Evolutionary conservation across 1,140 invertebrate genomes (phyloP).

Genomic region (Drosophila pruinosa): DNA sequence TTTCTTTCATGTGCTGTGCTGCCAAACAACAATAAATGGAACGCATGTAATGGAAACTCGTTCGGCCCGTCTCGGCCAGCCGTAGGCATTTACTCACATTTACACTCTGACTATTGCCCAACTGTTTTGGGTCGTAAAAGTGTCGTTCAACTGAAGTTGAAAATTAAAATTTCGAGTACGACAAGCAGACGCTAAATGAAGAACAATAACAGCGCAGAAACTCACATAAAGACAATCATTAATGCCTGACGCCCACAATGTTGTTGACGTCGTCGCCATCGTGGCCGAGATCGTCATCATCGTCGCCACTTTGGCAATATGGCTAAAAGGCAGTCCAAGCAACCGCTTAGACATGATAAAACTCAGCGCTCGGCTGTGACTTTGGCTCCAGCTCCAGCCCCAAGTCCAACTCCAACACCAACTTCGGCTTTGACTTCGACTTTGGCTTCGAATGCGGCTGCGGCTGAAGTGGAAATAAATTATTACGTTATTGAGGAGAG

Average conservation of each 20-base stretch:
- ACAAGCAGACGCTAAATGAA: constrained; percentile 48
- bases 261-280: constrained; percentile 11
- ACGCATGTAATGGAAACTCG: constrained; percentile 14
- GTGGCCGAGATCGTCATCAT: constrained; percentile 29
- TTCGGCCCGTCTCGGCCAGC: neutral
- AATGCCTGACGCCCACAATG: constrained; percentile 67
- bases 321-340: constrained; percentile 12
- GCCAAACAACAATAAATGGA: neutral
- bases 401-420: neutral
- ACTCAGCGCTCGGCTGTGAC: neutral
- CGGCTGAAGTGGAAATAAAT: constrained; percentile 63
- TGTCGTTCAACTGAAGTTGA: constrained; percentile 64
- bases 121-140: constrained; percentile 51
- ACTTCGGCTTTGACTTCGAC: neutral
- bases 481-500: constrained; percentile 68
- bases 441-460: neutral
- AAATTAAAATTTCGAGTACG: constrained; percentile 57
- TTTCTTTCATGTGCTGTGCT: neutral
- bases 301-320: constrained; percentile 27
- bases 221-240: constrained; percentile 72
- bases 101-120: constrained; percentile 40
- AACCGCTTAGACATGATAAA: neutral
- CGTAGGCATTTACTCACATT: no score
- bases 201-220: constrained; percentile 65
- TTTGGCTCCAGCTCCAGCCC: neutral